Evolutionary conservation across 2,888 invertebrate genomes (phyloP).

Genomic region (Pristionchus maxplancki): DNA sequence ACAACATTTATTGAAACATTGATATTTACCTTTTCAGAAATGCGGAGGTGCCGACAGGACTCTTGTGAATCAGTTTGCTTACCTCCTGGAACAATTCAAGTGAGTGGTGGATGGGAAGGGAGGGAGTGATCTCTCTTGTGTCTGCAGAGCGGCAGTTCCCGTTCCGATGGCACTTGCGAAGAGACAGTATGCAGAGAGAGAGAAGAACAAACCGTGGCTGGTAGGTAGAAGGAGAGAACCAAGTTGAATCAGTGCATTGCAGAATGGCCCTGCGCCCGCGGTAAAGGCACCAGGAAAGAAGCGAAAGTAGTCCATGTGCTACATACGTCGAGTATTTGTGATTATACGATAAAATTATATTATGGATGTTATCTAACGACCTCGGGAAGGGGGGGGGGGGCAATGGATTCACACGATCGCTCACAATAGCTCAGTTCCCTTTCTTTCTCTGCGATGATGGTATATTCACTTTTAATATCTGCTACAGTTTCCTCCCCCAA

Average conservation of each 20-base stretch:
- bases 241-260: neutral
- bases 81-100: constrained; percentile 22
- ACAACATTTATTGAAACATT: too few species aligned
- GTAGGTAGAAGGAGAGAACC: neutral
- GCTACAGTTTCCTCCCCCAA: too few species aligned
- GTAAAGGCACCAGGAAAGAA: neutral
- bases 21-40: neutral
- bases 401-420: too few species aligned
- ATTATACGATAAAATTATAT: neutral
- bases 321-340: neutral
- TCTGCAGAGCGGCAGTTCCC: neutral
- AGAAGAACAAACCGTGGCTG: constrained; percentile 49
- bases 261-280: neutral
- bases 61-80: neutral
- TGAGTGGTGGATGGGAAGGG: neutral
- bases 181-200: constrained; percentile 20
- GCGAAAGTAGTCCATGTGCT: neutral
- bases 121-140: neutral
- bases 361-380: too few species aligned
- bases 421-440: too few species aligned
- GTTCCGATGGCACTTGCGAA: constrained; percentile 9
- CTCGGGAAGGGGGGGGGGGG: neutral
- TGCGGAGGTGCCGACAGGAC: neutral
- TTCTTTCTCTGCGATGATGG: too few species aligned
- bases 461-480: too few species aligned